Conservation (phyloP, 2,888 invertebrate genomes). For the Melanchra persicariae region DNA sequence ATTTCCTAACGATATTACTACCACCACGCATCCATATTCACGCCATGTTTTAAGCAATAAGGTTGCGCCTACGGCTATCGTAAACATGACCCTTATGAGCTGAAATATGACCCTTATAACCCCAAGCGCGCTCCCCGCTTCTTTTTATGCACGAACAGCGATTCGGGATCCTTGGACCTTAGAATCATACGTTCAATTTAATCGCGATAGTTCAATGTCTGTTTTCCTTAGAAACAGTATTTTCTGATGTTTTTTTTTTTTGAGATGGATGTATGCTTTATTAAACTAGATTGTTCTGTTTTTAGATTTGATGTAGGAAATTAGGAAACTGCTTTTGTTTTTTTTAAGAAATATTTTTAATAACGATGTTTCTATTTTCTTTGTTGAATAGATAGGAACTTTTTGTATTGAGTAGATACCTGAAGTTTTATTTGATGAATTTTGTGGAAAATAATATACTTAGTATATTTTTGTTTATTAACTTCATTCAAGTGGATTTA, state of each 20-base stretch:
- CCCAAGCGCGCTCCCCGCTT: slow-evolving; percentile 1
- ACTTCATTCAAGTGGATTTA: neutral
- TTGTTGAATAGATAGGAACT: neutral
- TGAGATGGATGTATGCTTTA: neutral
- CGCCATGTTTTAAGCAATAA: slow-evolving; percentile 51
- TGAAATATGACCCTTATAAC: slow-evolving; percentile 17
- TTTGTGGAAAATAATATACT: neutral
- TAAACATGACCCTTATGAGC: slow-evolving; percentile 44
- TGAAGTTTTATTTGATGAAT: neutral
- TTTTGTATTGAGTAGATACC: neutral
- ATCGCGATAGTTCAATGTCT: slow-evolving; percentile 53
- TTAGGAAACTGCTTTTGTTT: neutral
- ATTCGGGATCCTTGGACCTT: slow-evolving; percentile 23
- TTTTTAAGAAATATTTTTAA: neutral
- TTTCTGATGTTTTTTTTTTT: slow-evolving; percentile 2
- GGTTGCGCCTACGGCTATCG: slow-evolving; percentile 42
- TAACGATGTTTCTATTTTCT: neutral
- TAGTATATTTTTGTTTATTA: neutral
- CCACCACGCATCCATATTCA: slow-evolving; percentile 45
- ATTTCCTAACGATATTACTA: slow-evolving; percentile 28
- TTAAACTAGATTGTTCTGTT: neutral
- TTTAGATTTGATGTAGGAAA: neutral
- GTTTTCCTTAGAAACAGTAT: slow-evolving; percentile 25
- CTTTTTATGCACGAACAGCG: slow-evolving; percentile 60
- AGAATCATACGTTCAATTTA: slow-evolving; percentile 62